These are phyloP conservation scores for Anorthoa munda DNA, from an alignment of 2,888 invertebrate species.

Conservation along the genomic window DNA sequence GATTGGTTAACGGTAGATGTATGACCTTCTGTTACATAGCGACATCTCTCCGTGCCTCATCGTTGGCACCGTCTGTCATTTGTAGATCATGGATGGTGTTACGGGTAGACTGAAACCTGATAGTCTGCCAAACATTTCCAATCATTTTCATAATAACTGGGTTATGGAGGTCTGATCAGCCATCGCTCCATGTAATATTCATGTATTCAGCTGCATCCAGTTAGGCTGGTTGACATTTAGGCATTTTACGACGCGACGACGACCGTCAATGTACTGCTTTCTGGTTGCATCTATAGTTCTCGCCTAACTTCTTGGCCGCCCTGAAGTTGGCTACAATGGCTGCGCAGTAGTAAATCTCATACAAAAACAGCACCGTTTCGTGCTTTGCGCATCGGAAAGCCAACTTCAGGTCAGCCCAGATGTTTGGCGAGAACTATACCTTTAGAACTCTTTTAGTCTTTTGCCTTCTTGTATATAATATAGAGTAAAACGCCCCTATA, in stretches of 20 bases:
- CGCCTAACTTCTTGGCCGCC: too few species aligned
- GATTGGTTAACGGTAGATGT: not conserved
- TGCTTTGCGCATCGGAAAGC: too few species aligned
- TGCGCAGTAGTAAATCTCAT: too few species aligned
- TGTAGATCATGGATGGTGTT: not conserved
- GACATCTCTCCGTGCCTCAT: too few species aligned
- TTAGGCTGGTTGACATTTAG: not conserved
- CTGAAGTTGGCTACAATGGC: too few species aligned
- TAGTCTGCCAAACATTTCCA: not conserved
- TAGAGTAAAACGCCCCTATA: not conserved
- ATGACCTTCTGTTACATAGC: not conserved
- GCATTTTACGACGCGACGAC: not conserved
- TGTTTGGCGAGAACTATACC: too few species aligned
- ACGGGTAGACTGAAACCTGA: not conserved
- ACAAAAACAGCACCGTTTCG: too few species aligned
- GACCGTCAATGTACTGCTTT: not conserved
- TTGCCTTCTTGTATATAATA: not conserved
- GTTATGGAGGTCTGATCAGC: not conserved
- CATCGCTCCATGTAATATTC: not conserved
- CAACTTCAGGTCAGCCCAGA: too few species aligned
- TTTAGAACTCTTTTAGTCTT: not conserved
- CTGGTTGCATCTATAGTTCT: constrained; percentile 9
- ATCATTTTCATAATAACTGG: not conserved
- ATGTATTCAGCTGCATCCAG: not conserved
- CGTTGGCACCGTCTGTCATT: not conserved